These are phyloP conservation scores for Panurus biarmicus DNA, from an alignment of 2,113 vertebrate species.

Conservation along the genomic window DNA sequence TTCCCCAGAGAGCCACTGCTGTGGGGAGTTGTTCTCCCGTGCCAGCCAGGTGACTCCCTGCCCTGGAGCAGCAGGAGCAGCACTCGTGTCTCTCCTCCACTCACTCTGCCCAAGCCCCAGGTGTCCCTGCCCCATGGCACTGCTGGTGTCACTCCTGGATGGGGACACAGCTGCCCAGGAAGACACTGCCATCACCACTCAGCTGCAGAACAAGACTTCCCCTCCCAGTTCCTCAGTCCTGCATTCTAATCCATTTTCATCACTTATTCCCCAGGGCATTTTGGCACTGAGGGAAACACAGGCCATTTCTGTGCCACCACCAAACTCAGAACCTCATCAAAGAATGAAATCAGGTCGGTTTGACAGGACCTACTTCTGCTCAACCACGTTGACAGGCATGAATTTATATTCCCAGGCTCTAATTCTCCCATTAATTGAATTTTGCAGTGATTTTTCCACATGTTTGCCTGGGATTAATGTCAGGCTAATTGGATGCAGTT, in stretches of 20 bases:
- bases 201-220: not conserved
- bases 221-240: not conserved
- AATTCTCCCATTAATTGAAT: slow-evolving; percentile 38
- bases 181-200: accelerated
- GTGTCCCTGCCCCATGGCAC: accelerated
- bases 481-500: slow-evolving; percentile 27
- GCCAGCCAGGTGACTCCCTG: accelerated
- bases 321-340: not conserved
- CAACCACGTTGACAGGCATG: not conserved
- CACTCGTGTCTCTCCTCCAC: accelerated
- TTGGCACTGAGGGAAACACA: accelerated
- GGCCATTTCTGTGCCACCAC: not conserved
- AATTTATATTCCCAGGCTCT: slow-evolving; percentile 2
- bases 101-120: accelerated
- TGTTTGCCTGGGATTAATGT: slow-evolving; percentile 30
- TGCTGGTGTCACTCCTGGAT: accelerated
- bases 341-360: not conserved
- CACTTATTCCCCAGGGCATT: not conserved
- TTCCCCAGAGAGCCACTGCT: not conserved
- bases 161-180: accelerated
- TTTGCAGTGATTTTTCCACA: slow-evolving; percentile 3
- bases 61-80: not conserved
- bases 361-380: not conserved
- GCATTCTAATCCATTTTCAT: not conserved
- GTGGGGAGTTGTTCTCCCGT: accelerated